A percentile compares a stretch with the other conserved stretches of the same genome.
These are phyloP conservation scores for Chironomus riparius DNA, from an alignment of 2,888 invertebrate genomes.

Conservation along the genomic window DNA sequence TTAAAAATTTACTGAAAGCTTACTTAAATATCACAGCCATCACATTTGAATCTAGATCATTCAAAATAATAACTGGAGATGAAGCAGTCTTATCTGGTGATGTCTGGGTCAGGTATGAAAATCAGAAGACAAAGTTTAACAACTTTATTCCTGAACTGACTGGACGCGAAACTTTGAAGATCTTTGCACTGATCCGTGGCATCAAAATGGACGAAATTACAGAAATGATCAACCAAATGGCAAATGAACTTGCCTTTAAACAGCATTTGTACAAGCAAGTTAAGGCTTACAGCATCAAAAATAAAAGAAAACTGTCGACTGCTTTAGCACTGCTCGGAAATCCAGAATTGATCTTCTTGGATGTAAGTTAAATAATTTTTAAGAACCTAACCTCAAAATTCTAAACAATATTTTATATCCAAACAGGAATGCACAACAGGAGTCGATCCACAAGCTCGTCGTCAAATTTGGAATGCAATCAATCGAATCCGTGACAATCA, in stretches of 20 bases:
- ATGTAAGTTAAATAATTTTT: background rate
- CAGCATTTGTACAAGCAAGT: constrained; percentile 42
- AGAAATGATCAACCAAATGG: constrained; percentile 37
- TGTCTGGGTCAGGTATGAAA: constrained; percentile 49
- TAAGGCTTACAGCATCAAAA: constrained; percentile 46
- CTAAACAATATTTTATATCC: too few species aligned
- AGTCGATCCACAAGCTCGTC: constrained; percentile 54
- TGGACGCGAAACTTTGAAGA: constrained; percentile 45
- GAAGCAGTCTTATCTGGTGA: constrained; percentile 46
- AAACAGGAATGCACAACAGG: constrained; percentile 25
- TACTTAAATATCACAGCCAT: too few species aligned
- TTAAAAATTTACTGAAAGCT: too few species aligned
- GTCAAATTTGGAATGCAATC: constrained; percentile 63
- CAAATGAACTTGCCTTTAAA: constrained; percentile 41
- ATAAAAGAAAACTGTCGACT: constrained; percentile 49
- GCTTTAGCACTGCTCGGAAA: constrained; percentile 42
- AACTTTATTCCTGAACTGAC: constrained; percentile 48
- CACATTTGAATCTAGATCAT: too few species aligned
- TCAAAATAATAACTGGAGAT: constrained; percentile 59
- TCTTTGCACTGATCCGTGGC: constrained; percentile 46
- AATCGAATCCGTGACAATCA: constrained; percentile 53
- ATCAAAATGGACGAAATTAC: constrained; percentile 37
- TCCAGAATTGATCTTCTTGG: constrained; percentile 14
- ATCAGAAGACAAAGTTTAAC: constrained; percentile 52
- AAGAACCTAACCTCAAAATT: too few species aligned